Evolutionary conservation across 2,888 invertebrate genomes (phyloP).

Genomic region (Pyralis farinalis): DNA sequence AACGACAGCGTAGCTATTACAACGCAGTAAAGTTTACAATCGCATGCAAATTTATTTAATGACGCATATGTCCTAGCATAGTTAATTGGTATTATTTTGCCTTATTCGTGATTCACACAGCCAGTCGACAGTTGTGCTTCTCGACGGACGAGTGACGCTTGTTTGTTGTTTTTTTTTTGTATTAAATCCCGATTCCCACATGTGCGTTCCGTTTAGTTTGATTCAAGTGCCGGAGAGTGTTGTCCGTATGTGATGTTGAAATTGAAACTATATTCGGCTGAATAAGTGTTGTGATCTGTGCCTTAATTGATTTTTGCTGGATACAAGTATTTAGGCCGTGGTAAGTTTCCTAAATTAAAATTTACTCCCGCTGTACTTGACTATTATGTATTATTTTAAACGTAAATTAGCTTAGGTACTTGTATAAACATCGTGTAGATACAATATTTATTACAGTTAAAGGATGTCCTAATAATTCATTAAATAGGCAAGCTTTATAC

Average conservation of each 20-base stretch:
- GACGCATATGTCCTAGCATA: constrained; percentile 37
- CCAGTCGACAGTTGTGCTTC: constrained; percentile 36
- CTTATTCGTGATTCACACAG: constrained; percentile 66
- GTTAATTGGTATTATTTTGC: constrained; percentile 75
- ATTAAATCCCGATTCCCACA: constrained; percentile 45
- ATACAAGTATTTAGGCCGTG: neutral
- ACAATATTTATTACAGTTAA: too few relatives aligned
- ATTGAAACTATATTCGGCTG: constrained; percentile 6
- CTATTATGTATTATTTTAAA: too few relatives aligned
- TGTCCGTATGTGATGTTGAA: constrained; percentile 3
- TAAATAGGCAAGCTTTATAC: too few relatives aligned
- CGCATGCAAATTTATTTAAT: constrained; percentile 34
- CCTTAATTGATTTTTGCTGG: neutral
- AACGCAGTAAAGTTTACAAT: constrained; percentile 37
- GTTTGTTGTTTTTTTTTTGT: constrained; percentile 36
- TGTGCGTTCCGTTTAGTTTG: constrained; percentile 38
- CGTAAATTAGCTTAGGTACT: too few relatives aligned
- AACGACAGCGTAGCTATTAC: constrained; percentile 23
- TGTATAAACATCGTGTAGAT: too few relatives aligned
- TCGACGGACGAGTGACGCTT: constrained; percentile 48
- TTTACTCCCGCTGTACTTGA: too few relatives aligned
- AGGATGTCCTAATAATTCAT: too few relatives aligned
- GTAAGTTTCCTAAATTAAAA: too few relatives aligned
- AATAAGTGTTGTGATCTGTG: constrained; percentile 3
- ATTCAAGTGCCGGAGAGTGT: constrained; percentile 29